Evolutionary conservation across 2,888 invertebrate genomes (phyloP).

Genomic region (Plutella xylostella): DNA sequence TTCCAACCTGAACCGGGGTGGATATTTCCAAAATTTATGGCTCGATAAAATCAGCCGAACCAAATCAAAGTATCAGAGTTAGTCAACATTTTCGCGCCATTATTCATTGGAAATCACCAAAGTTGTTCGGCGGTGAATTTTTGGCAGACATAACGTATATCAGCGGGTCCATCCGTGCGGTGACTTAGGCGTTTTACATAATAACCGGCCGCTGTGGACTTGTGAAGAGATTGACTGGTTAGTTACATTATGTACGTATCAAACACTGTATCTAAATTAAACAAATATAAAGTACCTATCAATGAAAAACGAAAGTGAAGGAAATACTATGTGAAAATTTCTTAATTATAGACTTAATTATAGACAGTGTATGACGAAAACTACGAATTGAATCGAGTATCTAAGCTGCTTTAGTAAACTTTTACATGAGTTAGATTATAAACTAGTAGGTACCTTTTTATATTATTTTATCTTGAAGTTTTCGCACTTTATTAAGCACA

Average conservation of each 20-base stretch:
- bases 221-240: neutral
- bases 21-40: neutral
- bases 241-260: neutral
- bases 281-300: neutral
- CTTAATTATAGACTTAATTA: too few relatives aligned
- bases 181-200: neutral
- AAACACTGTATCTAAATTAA: neutral
- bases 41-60: slow-evolving; percentile 14
- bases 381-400: neutral
- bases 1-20: neutral
- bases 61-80: slow-evolving; percentile 42
- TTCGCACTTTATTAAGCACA: neutral
- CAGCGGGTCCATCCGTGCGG: slow-evolving; percentile 25
- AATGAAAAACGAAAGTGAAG: too few relatives aligned
- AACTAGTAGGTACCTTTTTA: neutral
- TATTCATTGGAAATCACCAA: slow-evolving; percentile 32
- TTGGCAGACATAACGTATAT: slow-evolving; percentile 45
- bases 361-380: neutral
- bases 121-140: slow-evolving; percentile 41
- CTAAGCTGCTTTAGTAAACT: neutral
- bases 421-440: neutral
- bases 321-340: too few relatives aligned
- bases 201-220: neutral
- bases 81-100: slow-evolving; percentile 22
- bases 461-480: neutral